Base-by-base conservation (phyloP, 2,888 invertebrate species). In the Atethmia centrago region DNA sequence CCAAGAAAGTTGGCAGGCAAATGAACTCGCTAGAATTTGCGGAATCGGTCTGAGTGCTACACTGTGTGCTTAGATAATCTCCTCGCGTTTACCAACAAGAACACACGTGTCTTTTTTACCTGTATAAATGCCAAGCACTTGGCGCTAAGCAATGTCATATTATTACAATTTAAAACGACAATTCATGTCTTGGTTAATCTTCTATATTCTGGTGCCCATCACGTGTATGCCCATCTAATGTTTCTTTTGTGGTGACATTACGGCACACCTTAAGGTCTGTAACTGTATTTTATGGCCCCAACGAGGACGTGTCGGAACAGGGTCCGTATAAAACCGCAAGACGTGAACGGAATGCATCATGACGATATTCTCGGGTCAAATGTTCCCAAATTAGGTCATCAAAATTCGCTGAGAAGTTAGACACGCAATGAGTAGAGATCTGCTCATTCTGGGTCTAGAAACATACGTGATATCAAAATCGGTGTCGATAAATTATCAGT, bases 331-430 rank as follows among this genome's bases (percentile, higher is more conserved):
- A 75, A 63, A 71, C 58, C 63, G 59, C 14, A 55, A 28, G 31
- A 80, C 84, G 85, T 83, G 84, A 55, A 55, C 49, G 8, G 76
- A 80, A 74, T 76, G 69, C 63, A 70, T 55, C 25, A 71, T 58
- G 28, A 36, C 68, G 16, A 55, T 42, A 47, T 49, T 62, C 14
- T 71, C 1, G 56, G 56, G 79, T 71, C 64, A 59, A 65, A 69
- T 70, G 82, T 65, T 31, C 12, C 40, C 49, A 65, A 82, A 79
- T 77, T 62, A 9, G 51, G 45, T 56, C 47, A 58, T 82, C 53
- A 58, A 64, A 78, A 56, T 49, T 77, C 47, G 62, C 53, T 67
- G 42, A 61, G 42, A 25, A 55, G 7, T 51, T 62, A n/a, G 5
- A 42, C 5, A 62, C 19, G 55, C 49, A 14, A 65, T 61, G 21